Base-by-base conservation (phyloP, 1,140 invertebrate genomes). In the Drosophila rhopaloa region DNA sequence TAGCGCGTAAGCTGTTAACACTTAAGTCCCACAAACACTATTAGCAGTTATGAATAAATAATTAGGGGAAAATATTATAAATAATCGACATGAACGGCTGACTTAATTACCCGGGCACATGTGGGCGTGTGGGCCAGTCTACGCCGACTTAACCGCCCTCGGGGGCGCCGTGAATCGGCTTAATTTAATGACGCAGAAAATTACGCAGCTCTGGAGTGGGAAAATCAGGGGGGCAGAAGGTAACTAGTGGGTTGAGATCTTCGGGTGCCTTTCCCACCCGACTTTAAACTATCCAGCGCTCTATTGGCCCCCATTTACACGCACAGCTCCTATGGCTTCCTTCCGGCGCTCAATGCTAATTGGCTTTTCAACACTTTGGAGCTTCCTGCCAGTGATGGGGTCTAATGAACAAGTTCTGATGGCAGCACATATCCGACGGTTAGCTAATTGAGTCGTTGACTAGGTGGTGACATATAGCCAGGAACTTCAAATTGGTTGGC, bases 131-230 rank as follows among this genome's bases (percentile, higher is more conserved):
- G 47, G 43, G 54, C 37, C 58, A 51, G 68, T 59, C 57, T 76
- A 72, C 50, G 71, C 40, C 40, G 41, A 48, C 63, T 83, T 65
- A 86, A 40, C 13, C n/a, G 27, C 32, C n/a, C 19, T 27, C 16
- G 44, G 27, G 38, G 41, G 60, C 61, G 62, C 71, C 68, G 40
- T 72, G 79, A 89, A 84, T 79, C 85, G 72, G 82, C 90, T 91
- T 91, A 91, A 91, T 91, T 91, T 88, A 91, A 91, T 91, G 90
- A 91, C 63, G 90, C 80, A 91, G 85, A 91, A 91, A 91, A 91
- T 91, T 91, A 91, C 89, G 78, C 77, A 84, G 73, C 80, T 63
- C 63, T 51, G 32, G 35, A 16, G 5, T 1, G 14, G 27, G 14
- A 29, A 51, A 16, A 53, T 37, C 10, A 14, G 37, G 11, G 24